Percentiles rank a stretch among this genome's conserved stretches.
Evolutionary conservation across 2,888 invertebrate species (phyloP).

Genomic region (Ecliptopera silaceata): DNA sequence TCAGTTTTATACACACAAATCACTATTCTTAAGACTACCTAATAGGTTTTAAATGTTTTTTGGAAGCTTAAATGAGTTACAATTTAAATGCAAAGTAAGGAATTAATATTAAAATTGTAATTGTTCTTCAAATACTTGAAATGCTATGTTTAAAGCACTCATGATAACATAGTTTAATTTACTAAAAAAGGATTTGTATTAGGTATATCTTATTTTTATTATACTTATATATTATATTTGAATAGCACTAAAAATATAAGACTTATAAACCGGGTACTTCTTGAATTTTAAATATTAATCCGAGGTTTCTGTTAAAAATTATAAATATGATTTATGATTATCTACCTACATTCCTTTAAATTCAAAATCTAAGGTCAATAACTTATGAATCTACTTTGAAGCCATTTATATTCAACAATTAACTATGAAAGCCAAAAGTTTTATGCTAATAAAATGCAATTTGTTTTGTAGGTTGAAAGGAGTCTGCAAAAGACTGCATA

Average conservation of each 20-base stretch:
- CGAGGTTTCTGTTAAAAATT: not conserved
- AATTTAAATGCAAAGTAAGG: slow-evolving; percentile 31
- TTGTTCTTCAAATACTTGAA: not conserved
- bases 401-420: slow-evolving; percentile 67
- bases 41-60: slow-evolving; percentile 40
- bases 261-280: not conserved
- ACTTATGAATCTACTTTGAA: slow-evolving; percentile 55
- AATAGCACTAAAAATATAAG: not conserved
- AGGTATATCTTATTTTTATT: not conserved
- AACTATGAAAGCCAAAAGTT: slow-evolving; percentile 71
- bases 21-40: slow-evolving; percentile 35
- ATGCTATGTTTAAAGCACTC: not conserved
- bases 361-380: slow-evolving; percentile 57
- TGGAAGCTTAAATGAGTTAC: slow-evolving; percentile 24
- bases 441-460: slow-evolving; percentile 80
- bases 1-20: slow-evolving; percentile 50
- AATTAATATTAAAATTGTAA: slow-evolving; percentile 13
- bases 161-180: too few relatives aligned
- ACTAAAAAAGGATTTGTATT: too few relatives aligned
- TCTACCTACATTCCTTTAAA: slow-evolving; percentile 37
- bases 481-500: slow-evolving; percentile 71
- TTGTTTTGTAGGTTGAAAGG: slow-evolving; percentile 76
- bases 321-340: not conserved
- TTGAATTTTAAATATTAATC: not conserved
- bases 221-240: too few relatives aligned